A percentile compares a stretch with the other conserved stretches of the same genome.
Conservation (phyloP, 2,888 invertebrate species). For the Slavum lentiscoides region DNA sequence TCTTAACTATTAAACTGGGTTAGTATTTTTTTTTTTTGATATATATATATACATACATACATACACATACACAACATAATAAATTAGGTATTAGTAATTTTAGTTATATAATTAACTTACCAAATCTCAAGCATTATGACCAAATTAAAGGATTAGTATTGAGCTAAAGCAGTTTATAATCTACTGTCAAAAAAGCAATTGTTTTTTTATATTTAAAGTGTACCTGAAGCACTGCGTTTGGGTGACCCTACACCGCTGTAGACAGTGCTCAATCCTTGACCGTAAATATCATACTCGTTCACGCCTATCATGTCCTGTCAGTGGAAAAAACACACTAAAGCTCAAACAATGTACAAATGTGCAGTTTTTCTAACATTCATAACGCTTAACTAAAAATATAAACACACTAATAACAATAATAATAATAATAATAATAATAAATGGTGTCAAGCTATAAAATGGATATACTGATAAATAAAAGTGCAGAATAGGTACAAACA, state of each 20-base stretch:
- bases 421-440: slow-evolving; percentile 8
- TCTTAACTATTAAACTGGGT: neutral
- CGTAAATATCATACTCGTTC: slow-evolving; percentile 51
- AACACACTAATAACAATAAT: slow-evolving; percentile 13
- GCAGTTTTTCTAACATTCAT: slow-evolving; percentile 30
- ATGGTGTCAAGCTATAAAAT: slow-evolving; percentile 6
- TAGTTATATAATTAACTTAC: slow-evolving; percentile 27
- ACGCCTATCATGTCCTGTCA: slow-evolving; percentile 51
- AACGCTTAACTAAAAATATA: slow-evolving; percentile 16
- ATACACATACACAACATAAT: neutral
- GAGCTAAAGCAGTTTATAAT: slow-evolving; percentile 24
- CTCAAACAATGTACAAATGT: slow-evolving; percentile 46
- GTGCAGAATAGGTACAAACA: slow-evolving; percentile 12
- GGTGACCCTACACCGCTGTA: slow-evolving; percentile 52
- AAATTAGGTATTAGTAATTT: slow-evolving; percentile 16
- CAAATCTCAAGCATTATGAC: slow-evolving; percentile 17
- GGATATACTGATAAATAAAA: neutral
- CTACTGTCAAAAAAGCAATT: slow-evolving; percentile 33
- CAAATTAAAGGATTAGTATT: slow-evolving; percentile 11
- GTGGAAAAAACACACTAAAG: slow-evolving; percentile 43
- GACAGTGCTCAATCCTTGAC: slow-evolving; percentile 53
- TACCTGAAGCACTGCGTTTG: slow-evolving; percentile 53
- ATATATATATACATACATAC: too few relatives aligned
- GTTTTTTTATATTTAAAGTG: slow-evolving; percentile 25
- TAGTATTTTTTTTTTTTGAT: neutral